Percentiles rank a stretch among this genome's conserved stretches.
Conservation (phyloP, 2,113 vertebrate genomes). For the Sardina pilchardus region DNA sequence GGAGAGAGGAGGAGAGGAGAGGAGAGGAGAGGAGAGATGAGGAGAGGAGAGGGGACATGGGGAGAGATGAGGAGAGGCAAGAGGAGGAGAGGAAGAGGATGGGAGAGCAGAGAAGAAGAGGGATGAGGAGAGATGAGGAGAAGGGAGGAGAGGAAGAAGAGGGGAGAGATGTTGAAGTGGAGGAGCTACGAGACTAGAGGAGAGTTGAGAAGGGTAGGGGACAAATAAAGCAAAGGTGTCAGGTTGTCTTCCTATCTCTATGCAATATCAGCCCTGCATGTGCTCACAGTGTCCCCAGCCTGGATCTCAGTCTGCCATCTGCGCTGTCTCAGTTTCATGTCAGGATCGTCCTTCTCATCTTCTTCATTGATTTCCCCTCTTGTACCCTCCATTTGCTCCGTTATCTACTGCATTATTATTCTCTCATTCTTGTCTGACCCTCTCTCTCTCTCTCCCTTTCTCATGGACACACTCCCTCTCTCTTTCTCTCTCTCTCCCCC, state of each 20-base stretch:
- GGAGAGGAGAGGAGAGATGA: neutral
- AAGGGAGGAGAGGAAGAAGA: neutral
- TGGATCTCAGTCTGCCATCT: neutral
- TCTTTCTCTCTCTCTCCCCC: neutral
- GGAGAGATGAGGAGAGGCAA: neutral
- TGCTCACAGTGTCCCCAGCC: neutral
- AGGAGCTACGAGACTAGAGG: too few relatives aligned
- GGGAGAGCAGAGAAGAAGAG: neutral
- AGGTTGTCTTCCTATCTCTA: too few relatives aligned
- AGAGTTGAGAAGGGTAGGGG: too few relatives aligned
- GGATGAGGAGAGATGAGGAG: neutral
- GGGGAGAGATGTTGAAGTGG: neutral
- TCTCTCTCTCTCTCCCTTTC: too few relatives aligned
- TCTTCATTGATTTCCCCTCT: neutral
- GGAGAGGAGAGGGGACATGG: neutral
- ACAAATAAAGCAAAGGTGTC: too few relatives aligned
- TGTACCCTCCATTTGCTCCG: too few relatives aligned
- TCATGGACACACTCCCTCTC: too few relatives aligned
- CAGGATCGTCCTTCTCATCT: neutral
- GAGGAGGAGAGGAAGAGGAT: neutral
- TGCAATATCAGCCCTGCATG: neutral
- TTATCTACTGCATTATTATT: too few relatives aligned
- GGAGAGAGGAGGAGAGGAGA: neutral
- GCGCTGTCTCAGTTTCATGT: too few relatives aligned
- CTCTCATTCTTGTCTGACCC: too few relatives aligned